A percentile compares a stretch with the other conserved stretches of the same genome.
These are phyloP conservation scores for Athrips mouffetella DNA, from an alignment of 2,888 invertebrate genomes.

Conservation along the genomic window DNA sequence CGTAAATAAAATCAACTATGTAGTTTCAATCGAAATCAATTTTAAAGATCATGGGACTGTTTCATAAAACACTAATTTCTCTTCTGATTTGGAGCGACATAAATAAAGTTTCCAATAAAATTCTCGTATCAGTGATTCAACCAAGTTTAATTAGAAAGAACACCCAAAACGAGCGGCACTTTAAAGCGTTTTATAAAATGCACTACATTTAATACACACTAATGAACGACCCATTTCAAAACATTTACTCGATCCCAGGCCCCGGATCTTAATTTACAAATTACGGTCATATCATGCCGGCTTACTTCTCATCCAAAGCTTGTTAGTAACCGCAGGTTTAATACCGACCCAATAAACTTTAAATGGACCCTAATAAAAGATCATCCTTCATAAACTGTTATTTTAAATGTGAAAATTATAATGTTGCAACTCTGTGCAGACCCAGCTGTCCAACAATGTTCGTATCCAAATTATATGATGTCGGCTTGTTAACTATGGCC, in stretches of 20 bases:
- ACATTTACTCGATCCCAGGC: conserved; percentile 45
- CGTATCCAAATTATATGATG: conserved; percentile 61
- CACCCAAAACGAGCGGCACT: conserved; percentile 31
- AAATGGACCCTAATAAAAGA: conserved; percentile 41
- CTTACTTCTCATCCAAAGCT: conserved; percentile 40
- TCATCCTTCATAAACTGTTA: conserved; percentile 49
- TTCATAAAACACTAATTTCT: conserved; percentile 2
- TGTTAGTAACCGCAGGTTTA: conserved; percentile 37
- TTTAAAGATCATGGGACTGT: background rate
- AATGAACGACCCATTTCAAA: conserved; percentile 61
- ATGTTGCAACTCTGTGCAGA: conserved; percentile 46
- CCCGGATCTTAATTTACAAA: conserved; percentile 58
- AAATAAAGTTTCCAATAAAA: conserved; percentile 9
- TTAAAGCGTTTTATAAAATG: conserved; percentile 33
- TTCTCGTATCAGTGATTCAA: conserved; percentile 21
- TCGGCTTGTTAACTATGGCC: conserved; percentile 47
- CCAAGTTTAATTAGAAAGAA: conserved; percentile 34
- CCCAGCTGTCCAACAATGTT: conserved; percentile 57
- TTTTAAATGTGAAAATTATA: conserved; percentile 69
- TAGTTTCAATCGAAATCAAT: background rate
- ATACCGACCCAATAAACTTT: conserved; percentile 49
- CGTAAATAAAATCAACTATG: conserved; percentile 3
- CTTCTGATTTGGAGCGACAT: conserved; percentile 2
- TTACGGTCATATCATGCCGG: conserved; percentile 53
- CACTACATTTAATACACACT: conserved; percentile 50